Evolutionary conservation across 2,797 vertebrate genomes (phyloP).

Genomic region (Pseudocheirus occidentalis): DNA sequence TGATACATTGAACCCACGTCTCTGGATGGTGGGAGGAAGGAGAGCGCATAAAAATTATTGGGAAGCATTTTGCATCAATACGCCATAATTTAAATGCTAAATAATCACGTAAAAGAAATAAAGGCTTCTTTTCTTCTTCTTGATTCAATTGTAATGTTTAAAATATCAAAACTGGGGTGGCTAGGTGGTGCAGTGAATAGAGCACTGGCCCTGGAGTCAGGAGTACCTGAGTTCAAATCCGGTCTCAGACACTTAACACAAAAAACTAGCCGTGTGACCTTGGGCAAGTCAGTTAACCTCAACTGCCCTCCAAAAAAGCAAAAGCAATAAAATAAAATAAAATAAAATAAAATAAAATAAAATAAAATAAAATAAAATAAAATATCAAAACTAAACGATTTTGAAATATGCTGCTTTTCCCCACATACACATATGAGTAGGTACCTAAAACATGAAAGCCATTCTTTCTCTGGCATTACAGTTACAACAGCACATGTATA

Average conservation of each 20-base stretch:
- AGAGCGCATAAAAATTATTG: slow-evolving; percentile 61
- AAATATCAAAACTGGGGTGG: too few species aligned
- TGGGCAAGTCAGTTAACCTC: too few species aligned
- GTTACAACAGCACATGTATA: slow-evolving; percentile 23
- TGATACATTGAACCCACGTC: slow-evolving; percentile 3
- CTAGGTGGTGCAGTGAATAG: too few species aligned
- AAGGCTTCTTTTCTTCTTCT: slow-evolving; percentile 55
- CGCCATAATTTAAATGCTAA: slow-evolving; percentile 75
- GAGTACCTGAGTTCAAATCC: too few species aligned
- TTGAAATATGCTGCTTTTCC: slow-evolving; percentile 33
- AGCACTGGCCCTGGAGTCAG: too few species aligned
- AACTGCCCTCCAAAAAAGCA: too few species aligned
- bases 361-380: too few species aligned
- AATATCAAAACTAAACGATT: slow-evolving; percentile 44
- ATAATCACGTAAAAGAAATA: slow-evolving; percentile 65
- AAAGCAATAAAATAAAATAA: too few species aligned
- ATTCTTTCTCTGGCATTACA: slow-evolving; percentile 45
- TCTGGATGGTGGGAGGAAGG: slow-evolving; percentile 57
- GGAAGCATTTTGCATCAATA: slow-evolving; percentile 70
- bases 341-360: too few species aligned
- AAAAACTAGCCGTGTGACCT: too few species aligned
- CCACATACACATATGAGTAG: slow-evolving; percentile 9
- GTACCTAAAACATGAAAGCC: slow-evolving; percentile 1
- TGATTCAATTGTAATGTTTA: slow-evolving; percentile 52
- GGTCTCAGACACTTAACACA: too few species aligned